Base-by-base conservation (phyloP, 2,113 vertebrate species). In the Calonectris borealis region DNA sequence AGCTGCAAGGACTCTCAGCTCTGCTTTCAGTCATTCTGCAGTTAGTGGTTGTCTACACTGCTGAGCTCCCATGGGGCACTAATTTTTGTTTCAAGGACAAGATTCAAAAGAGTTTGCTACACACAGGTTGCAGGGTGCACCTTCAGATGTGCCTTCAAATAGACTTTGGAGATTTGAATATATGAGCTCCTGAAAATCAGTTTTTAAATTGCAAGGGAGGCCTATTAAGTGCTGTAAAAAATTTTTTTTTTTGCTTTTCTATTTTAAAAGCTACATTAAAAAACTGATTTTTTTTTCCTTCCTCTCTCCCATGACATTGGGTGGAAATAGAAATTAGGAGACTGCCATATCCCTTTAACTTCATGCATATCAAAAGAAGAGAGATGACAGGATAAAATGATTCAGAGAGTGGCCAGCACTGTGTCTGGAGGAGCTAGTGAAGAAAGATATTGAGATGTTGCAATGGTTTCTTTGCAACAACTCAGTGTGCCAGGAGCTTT, bases 101-200 rank as follows among this genome's bases (percentile, higher is more conserved):
- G 97, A 98, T 98, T 98, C 97, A 98, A 98, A 98, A 98, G 97
- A 96, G 95, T 96, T 97, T 97, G 97, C 98, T 96, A 96, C 94
- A 98, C 95, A 97, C 96, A 97, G 98, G 98, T 98, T 98, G 97
- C 97, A 98, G 97, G 97, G 98, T 98, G 96, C 97, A 94, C 95
- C 96, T 97, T 98, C 96, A 98, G 98, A 98, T 97, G 98, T 97
- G 95, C 91, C 98, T 98, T 98, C 98, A 98, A 98, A 98, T 98
- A 98, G 94, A 96, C 88, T 97, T 96, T 95, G 94, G 97, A 97
- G 86, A 98, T 98, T 98, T 98, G 98, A 98, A 98, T 98, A 98
- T 97, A 94, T 98, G 95, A 98, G 96, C 97, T 97, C 94, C 95
- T 97, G 97, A 96, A 97, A 97, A 97, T 97, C 96, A 94, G 97